A percentile compares a stretch with the other conserved stretches of the same genome.
Conservation (phyloP, 2,797 vertebrate genomes). For the Smutsia temminckii region DNA sequence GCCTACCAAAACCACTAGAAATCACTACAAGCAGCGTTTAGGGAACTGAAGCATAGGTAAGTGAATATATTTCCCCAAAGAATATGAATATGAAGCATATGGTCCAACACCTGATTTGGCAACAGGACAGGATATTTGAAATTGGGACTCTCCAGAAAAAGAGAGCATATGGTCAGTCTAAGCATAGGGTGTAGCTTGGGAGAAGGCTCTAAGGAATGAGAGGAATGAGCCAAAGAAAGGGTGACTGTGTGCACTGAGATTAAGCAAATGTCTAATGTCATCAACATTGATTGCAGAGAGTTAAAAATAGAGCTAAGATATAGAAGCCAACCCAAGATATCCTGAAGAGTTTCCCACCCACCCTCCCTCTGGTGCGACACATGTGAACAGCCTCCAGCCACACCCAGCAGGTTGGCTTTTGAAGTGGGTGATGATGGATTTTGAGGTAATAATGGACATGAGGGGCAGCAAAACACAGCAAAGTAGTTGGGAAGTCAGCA, state of each 20-base stretch:
- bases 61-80: slow-evolving; percentile 39
- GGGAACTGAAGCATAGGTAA: slow-evolving; percentile 21
- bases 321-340: background rate
- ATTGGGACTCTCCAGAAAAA: slow-evolving; percentile 57
- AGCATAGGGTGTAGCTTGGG: background rate
- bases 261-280: slow-evolving; percentile 36
- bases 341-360: slow-evolving; percentile 4
- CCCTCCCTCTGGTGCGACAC: slow-evolving; percentile 47
- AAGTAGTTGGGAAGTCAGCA: background rate
- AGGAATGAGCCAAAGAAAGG: slow-evolving; percentile 25
- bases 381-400: slow-evolving; percentile 39
- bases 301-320: slow-evolving; percentile 70
- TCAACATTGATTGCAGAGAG: slow-evolving; percentile 10
- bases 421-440: slow-evolving; percentile 61
- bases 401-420: background rate
- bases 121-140: slow-evolving; percentile 56
- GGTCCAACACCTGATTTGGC: slow-evolving; percentile 66
- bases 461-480: slow-evolving; percentile 12
- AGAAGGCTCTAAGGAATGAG: slow-evolving; percentile 12
- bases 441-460: background rate
- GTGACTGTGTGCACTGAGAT: background rate
- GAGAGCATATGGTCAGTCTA: slow-evolving; percentile 67
- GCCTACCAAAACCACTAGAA: slow-evolving; percentile 42
- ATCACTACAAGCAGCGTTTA: slow-evolving; percentile 3
- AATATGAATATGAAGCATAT: slow-evolving; percentile 63